phyloP scores from a whole-genome alignment of 2,113 vertebrate genomes.

The Alectura lathami region DNA sequence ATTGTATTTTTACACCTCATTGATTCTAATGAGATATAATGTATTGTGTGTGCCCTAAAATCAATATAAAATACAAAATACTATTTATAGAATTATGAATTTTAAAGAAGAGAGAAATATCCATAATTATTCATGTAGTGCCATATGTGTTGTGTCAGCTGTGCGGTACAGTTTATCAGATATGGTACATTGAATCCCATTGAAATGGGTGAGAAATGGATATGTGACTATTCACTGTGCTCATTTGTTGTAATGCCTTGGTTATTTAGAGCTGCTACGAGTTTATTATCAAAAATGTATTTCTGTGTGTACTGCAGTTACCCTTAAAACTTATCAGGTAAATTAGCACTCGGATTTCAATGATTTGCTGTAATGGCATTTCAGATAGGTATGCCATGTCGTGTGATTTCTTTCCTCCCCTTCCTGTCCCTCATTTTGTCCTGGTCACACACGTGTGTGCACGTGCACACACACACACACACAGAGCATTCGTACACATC shows the following conservation, averaged over 20 bases:
- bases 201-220: slow-evolving; percentile 34
- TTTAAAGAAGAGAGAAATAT: neutral
- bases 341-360: neutral
- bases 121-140: slow-evolving; percentile 10
- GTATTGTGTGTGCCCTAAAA: neutral
- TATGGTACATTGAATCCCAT: neutral
- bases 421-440: neutral
- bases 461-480: too few species aligned
- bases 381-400: neutral
- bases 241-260: slow-evolving; percentile 1
- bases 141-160: slow-evolving; percentile 25
- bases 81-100: neutral
- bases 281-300: neutral
- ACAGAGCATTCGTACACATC: neutral
- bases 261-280: slow-evolving; percentile 24
- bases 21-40: slow-evolving; percentile 37
- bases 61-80: slow-evolving; percentile 37
- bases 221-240: slow-evolving; percentile 12
- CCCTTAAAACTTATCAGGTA: neutral
- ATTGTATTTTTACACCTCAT: slow-evolving; percentile 48
- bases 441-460: too few species aligned
- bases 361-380: neutral
- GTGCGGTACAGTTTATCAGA: neutral
- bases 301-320: neutral
- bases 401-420: neutral